Conservation (phyloP, 1,140 invertebrate species). For the Vollenhovia emeryi region DNA sequence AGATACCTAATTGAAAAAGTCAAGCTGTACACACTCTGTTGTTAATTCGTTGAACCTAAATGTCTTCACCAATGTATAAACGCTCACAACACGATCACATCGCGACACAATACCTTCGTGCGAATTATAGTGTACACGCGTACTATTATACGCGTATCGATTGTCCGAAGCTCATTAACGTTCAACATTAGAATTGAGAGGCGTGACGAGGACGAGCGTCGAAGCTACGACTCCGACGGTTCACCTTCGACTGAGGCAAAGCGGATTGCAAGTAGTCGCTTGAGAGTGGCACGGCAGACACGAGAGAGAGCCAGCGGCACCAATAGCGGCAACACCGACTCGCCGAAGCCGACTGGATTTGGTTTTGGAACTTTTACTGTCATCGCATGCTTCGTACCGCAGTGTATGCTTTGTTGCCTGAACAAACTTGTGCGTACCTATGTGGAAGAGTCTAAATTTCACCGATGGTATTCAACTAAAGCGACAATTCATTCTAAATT, state of each 20-base stretch:
- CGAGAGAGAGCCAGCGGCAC: conserved; percentile 57
- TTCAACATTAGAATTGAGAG: neutral
- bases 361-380: conserved; percentile 79
- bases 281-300: conserved; percentile 51
- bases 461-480: neutral
- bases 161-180: conserved; percentile 15
- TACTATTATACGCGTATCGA: neutral
- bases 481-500: neutral
- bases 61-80: neutral
- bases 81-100: neutral
- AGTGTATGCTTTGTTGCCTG: conserved; percentile 55
- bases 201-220: neutral
- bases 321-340: neutral
- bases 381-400: conserved; percentile 72
- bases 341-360: neutral
- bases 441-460: neutral
- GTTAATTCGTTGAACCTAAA: neutral
- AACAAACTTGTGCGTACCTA: neutral
- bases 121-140: neutral
- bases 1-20: neutral
- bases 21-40: neutral
- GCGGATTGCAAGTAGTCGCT: conserved; percentile 24
- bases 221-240: conserved; percentile 66
- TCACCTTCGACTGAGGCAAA: conserved; percentile 76
- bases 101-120: neutral